Conservation (phyloP, 1,140 invertebrate species). For the Lepidurus couesii region DNA sequence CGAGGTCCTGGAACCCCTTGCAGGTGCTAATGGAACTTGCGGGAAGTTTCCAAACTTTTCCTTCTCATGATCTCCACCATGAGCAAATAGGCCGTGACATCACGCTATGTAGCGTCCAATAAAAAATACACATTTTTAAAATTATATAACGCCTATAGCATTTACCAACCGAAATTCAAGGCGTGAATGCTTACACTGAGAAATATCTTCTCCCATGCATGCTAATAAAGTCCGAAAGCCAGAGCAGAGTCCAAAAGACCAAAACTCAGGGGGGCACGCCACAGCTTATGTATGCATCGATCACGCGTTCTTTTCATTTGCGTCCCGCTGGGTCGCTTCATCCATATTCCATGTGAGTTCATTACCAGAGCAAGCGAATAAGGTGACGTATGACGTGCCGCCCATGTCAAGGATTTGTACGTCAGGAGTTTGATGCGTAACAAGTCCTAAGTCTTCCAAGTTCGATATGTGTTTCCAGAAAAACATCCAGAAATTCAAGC, state of each 20-base stretch:
- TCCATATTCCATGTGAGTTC: conserved; percentile 33
- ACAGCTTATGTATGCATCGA: conserved; percentile 31
- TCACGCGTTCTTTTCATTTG: conserved; percentile 34
- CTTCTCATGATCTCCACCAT: not conserved
- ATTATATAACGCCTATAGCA: no score
- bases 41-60: not conserved
- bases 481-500: no score
- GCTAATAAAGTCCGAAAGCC: not conserved
- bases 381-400: not conserved
- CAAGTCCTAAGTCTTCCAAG: no score
- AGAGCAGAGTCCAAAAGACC: not conserved
- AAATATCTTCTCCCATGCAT: not conserved
- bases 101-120: no score
- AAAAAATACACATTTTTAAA: no score
- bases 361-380: conserved; percentile 28
- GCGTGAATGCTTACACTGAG: not conserved
- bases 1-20: not conserved
- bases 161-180: not conserved
- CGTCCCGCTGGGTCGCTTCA: conserved; percentile 34
- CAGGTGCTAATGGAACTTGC: not conserved
- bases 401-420: not conserved
- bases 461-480: no score
- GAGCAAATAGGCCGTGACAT: no score
- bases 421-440: no score
- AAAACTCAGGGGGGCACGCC: not conserved